Base-by-base conservation (phyloP, 2,113 vertebrate genomes). In the Pseudorhombus dupliciocellatus region DNA sequence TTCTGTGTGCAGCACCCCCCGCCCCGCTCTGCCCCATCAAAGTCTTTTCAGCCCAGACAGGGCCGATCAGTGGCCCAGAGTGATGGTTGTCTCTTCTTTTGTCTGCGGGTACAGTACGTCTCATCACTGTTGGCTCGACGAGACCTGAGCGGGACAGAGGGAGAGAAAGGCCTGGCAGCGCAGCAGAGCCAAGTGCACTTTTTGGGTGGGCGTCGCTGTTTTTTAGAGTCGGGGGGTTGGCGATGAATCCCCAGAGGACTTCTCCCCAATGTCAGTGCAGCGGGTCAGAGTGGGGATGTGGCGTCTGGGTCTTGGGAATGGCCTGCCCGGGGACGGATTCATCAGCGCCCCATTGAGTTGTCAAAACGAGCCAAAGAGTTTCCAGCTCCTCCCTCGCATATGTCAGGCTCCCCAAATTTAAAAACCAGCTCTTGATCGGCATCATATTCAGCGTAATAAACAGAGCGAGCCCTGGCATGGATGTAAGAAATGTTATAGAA, bases 11-110 rank as follows among this genome's bases (percentile, higher is more conserved):
- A 73, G 40, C 81, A 53, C 75, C 80, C 81, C 81, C 28, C 81
- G 50, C 75, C 80, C 56, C 78, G 77, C 83, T 88, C 84, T 75
- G 66, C 85, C 73, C 85, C 90, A 81, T 90, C 89, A 90, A 92
- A 92, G 87, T 90, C 91, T 90, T 92, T 93, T 92, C 89, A 91
- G 75, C 68, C 89, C 86, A 88, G 90, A 93, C 93, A 91, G 90
- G 85, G 86, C 77, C 85, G 88, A 91, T 89, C 89, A 84, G 86
- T 72, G 83, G 84, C 88, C 86, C 80, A 90, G 92, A 93, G 90
- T 92, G 92, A 94, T 93, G 92, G 90, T 88, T 88, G 91, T 93
- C 93, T 93, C 77, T 66, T 85, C 92, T 74, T 93, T 94, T 94
- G 93, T 94, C 81, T 68, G 74, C 72, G 25, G 20, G 86, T 93